Base-by-base conservation (phyloP, 2,113 vertebrate genomes). In the Theristicus caerulescens region DNA sequence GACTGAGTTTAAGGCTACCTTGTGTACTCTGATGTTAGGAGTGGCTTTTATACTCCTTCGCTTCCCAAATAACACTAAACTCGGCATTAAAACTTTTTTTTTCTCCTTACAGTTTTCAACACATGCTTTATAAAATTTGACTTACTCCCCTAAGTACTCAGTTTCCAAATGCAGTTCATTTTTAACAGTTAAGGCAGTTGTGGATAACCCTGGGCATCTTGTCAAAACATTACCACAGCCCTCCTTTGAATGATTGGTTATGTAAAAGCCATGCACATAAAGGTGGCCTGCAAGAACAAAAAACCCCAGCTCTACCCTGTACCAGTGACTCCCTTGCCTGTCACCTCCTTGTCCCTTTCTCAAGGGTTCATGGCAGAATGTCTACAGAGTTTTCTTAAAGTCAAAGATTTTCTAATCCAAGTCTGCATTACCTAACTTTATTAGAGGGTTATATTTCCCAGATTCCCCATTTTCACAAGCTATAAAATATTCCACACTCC, bases 21-120 rank as follows among this genome's bases (percentile, higher is more conserved):
- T 83, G 89, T 94, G 65, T 95, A 82, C 82, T 95, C 78, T 88
- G 82, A 88, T 86, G 74, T 93, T 93, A 89, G 72, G 44, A 93
- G 52, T 70, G 82, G 31, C 32, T 97, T 98, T 98, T 95, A 95
- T 76, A 94, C 32, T 89, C 21, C 79, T 96, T 92, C 67, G 80
- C 51, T 93, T 95, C 61, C 34, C 79, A 96, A 88, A 87, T 70
- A 97, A 90, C 87, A 62, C 86, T 83, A 78, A 66, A 67, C 21
- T 93, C 54, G 34, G 16, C 29, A 32, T 86, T 94, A 91, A 93
- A 82, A 40, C 38, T 83, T 92, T 31, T 81, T 54, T 86, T 95
- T 70, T 71, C 70, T 87, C 61, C 81, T 77, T 18, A 59, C 21
- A 32, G 17, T 61, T 89, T 81, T 47, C 91, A 96, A 82, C 52